Conservation (phyloP, 2,888 invertebrate species). For the Spicauda simplicius region DNA sequence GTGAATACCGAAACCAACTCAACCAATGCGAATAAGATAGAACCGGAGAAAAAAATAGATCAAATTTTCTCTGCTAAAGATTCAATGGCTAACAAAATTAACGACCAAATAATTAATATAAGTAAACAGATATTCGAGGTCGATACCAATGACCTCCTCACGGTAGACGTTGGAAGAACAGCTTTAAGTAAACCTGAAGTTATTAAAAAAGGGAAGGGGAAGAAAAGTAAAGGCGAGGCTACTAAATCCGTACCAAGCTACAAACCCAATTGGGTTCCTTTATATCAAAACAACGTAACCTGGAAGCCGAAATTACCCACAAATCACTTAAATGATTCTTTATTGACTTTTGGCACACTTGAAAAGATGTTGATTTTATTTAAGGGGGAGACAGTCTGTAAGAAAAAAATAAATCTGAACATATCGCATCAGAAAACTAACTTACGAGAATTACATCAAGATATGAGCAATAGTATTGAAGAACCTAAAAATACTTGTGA, state of each 20-base stretch:
- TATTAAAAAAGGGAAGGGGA: not conserved
- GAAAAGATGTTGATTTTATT: constrained; percentile 65
- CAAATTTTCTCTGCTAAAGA: not conserved
- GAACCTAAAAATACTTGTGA: no score
- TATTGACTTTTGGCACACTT: constrained; percentile 60
- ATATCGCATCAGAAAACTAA: no score
- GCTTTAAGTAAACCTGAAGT: not conserved
- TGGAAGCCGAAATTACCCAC: constrained; percentile 14
- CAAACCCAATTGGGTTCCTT: not conserved
- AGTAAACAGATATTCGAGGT: constrained; percentile 5
- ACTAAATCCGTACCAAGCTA: not conserved
- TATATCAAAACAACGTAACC: not conserved
- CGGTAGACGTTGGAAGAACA: constrained; percentile 2
- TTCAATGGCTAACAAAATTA: constrained; percentile 6
- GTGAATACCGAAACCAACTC: not conserved
- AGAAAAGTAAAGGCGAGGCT: not conserved
- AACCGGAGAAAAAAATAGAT: not conserved
- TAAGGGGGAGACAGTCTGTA: constrained; percentile 32
- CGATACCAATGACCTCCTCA: not conserved
- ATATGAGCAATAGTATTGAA: no score
- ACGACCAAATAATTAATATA: constrained; percentile 15
- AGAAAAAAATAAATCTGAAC: not conserved
- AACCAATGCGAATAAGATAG: not conserved
- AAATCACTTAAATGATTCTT: constrained; percentile 41
- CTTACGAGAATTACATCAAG: not conserved